Evolutionary conservation across 2,797 vertebrate genomes (phyloP).

Genomic region (Pseudochaenichthys georgianus): DNA sequence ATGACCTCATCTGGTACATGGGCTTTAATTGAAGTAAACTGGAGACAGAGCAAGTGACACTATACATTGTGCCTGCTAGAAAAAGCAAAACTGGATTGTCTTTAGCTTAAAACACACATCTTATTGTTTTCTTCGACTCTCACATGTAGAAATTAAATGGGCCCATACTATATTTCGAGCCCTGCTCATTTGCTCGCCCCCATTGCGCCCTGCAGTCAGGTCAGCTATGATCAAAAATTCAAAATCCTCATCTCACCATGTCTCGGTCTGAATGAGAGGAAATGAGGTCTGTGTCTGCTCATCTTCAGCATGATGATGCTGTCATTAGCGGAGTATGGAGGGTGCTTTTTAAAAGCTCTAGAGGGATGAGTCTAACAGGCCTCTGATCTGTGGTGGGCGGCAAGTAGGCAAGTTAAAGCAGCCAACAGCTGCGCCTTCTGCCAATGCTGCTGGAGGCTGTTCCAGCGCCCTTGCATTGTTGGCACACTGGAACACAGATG

Average conservation of each 20-base stretch:
- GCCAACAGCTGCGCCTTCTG: conserved; percentile 45
- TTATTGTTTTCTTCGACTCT: neutral
- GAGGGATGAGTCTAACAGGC: conserved; percentile 73
- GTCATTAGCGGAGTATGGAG: conserved; percentile 70
- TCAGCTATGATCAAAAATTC: conserved; percentile 54
- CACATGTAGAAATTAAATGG: conserved; percentile 31
- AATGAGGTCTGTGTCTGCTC: conserved; percentile 62
- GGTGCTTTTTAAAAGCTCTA: conserved; percentile 42
- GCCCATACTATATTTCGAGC: conserved; percentile 26
- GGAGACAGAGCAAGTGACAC: neutral
- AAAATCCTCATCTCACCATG: conserved; percentile 58
- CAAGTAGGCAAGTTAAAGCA: conserved; percentile 58
- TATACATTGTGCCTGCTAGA: neutral
- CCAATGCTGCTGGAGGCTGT: conserved; percentile 53
- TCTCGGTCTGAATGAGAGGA: conserved; percentile 70
- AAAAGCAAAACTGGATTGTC: neutral
- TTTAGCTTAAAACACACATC: conserved; percentile 11
- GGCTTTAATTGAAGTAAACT: neutral
- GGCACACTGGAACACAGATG: conserved; percentile 29
- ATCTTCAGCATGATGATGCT: conserved; percentile 59
- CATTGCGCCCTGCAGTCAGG: conserved; percentile 32
- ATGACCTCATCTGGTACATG: neutral
- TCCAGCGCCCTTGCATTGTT: conserved; percentile 36
- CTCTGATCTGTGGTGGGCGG: conserved; percentile 77
- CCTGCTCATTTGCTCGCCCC: conserved; percentile 18